Base-by-base conservation (phyloP, 2,888 invertebrate genomes). In the Thereva unica region DNA sequence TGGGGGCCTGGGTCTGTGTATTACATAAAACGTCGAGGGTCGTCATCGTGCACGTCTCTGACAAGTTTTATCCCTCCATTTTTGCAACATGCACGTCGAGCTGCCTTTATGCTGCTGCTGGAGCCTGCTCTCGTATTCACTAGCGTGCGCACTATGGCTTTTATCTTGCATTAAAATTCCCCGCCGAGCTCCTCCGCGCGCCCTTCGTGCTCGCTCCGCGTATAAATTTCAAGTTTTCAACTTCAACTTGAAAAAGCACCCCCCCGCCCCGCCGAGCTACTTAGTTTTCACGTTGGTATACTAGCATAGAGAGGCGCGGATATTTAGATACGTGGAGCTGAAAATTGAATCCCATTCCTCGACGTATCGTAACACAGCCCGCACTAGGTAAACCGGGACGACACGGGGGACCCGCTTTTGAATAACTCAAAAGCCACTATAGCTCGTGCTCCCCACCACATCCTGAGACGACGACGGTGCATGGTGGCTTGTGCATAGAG, bases 151-250 rank as follows among this genome's bases (percentile, higher is more conserved):
- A 54, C 61, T 64, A 56, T 56, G 52, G 41, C 54, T 54, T 42
- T 53, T 45, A 53, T 12, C 40, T 34, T n/a, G 23, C 38, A 54
- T 10, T 56, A 41, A 42, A 12, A 35, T 34, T 41, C 64, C n/a
- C 49, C 66, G 23, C 54, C 44, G n/a, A 45, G 10, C 9, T 59
- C 50, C n/a, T n/a, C n/a, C n/a, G n/a, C n/a, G n/a, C 37, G 10
- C 50, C 38, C 64, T 45, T 34, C 53, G 66, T 65, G 57, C 53
- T 63, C 70, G 68, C 67, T 68, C 65, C 69, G 67, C 47, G 64
- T 70, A 68, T 68, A 67, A 69, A 71, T 82, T 53, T 64, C 52
- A 64, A 64, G 64, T 64, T 52, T 63, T 53, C 64, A 64, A 64
- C 64, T 64, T 64, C 64, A 64, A 64, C 64, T 64, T 64, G 64